phyloP scores from a whole-genome alignment of 1,140 invertebrate genomes.

The Caenorhabditis tropicalis region DNA sequence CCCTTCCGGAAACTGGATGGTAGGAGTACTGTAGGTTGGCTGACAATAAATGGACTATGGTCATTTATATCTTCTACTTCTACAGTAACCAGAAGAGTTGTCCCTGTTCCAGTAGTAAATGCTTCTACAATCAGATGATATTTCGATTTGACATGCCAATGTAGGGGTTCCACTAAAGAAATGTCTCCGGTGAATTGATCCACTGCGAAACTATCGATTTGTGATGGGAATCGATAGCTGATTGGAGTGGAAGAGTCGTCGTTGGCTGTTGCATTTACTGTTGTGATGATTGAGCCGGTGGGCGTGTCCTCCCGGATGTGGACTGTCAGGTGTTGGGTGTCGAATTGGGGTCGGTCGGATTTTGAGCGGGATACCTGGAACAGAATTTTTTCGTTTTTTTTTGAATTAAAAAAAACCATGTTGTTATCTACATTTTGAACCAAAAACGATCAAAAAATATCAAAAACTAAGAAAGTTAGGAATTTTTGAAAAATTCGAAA shows the following conservation, averaged over 20 bases:
- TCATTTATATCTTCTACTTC: conserved; percentile 18
- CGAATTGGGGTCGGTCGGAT: conserved; percentile 1
- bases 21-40: neutral
- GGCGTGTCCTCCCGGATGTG: conserved; percentile 23
- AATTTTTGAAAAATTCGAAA: too few species aligned
- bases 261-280: neutral
- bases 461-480: too few species aligned
- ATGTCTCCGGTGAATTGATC: conserved; percentile 80
- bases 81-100: neutral
- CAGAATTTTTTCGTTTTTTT: neutral
- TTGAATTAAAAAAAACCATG: neutral
- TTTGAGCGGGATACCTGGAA: neutral
- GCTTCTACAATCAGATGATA: neutral
- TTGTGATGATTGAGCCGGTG: neutral
- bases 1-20: conserved; percentile 1
- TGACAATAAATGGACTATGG: neutral
- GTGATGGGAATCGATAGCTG: conserved; percentile 66
- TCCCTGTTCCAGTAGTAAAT: neutral
- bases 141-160: neutral
- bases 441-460: too few species aligned
- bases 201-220: conserved; percentile 80
- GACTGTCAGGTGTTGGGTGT: neutral
- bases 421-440: too few species aligned
- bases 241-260: neutral
- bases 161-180: conserved; percentile 68